Conservation (phyloP, 2,113 vertebrate genomes). For the Neolamprologus caudopunctatus region DNA sequence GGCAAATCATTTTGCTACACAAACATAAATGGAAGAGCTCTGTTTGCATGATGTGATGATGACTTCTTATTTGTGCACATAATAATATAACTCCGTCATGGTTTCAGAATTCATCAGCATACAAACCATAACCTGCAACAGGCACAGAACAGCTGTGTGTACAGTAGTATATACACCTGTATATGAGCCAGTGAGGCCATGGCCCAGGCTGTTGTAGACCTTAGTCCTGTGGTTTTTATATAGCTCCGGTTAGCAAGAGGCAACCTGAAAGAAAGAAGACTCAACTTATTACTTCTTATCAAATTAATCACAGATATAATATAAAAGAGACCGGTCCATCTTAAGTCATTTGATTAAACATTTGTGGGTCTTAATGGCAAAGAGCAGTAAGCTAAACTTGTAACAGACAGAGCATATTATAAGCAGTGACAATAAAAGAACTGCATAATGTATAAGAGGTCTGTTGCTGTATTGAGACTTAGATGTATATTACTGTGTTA, state of each 20-base stretch:
- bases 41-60: not conserved
- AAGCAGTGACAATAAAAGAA: not conserved
- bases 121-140: not conserved
- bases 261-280: conserved; percentile 58
- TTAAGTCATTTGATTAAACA: not conserved
- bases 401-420: not conserved
- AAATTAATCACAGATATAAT: not conserved
- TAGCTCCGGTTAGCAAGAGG: conserved; percentile 83
- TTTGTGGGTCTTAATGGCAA: not conserved
- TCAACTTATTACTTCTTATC: not conserved
- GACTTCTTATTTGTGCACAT: not conserved
- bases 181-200: conserved; percentile 84
- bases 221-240: conserved; percentile 79
- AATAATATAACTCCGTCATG: not conserved
- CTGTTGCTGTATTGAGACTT: not conserved
- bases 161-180: conserved; percentile 55
- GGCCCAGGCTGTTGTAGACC: conserved; percentile 87
- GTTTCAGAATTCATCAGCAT: not conserved
- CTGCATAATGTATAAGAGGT: not conserved
- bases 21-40: not conserved
- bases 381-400: not conserved
- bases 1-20: not conserved
- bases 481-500: not conserved
- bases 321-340: not conserved
- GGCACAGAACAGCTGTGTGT: not conserved